Conservation (phyloP, 2,797 vertebrate species). For the Echiichthys vipera region DNA sequence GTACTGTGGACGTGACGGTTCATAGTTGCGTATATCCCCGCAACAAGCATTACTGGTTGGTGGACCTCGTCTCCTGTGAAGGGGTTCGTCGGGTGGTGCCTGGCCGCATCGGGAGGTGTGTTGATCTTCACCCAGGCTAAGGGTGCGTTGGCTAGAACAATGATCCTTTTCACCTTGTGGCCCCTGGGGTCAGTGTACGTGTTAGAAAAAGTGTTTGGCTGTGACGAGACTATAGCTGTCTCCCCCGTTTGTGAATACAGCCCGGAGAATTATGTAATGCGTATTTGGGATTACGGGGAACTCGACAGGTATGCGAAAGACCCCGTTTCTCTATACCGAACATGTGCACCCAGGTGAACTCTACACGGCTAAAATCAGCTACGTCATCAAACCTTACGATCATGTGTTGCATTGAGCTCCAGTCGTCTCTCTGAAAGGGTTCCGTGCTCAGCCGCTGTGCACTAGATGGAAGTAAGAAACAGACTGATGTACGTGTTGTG, state of each 20-base stretch:
- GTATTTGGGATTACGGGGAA: rapidly evolving
- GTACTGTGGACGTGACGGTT: background rate
- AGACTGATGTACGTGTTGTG: too few species aligned
- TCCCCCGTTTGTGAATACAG: background rate
- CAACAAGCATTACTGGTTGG: background rate
- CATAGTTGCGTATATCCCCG: background rate
- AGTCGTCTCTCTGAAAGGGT: background rate
- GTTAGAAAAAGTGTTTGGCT: background rate
- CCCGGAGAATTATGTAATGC: background rate
- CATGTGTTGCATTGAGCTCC: background rate
- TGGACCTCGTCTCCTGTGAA: background rate
- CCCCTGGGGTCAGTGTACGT: background rate
- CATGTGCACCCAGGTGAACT: slow-evolving; percentile 10
- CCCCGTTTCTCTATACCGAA: background rate
- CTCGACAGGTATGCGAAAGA: background rate
- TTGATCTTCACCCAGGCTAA: slow-evolving; percentile 7
- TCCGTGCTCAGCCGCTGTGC: background rate
- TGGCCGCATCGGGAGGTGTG: background rate
- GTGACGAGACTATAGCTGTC: slow-evolving; percentile 12
- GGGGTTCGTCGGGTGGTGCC: too few species aligned
- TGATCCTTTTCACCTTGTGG: background rate
- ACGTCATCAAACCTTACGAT: background rate
- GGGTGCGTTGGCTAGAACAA: background rate
- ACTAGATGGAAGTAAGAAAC: too few species aligned
- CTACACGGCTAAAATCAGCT: background rate